Conservation (phyloP, 2,113 vertebrate species). For the Labrus mixtus region DNA sequence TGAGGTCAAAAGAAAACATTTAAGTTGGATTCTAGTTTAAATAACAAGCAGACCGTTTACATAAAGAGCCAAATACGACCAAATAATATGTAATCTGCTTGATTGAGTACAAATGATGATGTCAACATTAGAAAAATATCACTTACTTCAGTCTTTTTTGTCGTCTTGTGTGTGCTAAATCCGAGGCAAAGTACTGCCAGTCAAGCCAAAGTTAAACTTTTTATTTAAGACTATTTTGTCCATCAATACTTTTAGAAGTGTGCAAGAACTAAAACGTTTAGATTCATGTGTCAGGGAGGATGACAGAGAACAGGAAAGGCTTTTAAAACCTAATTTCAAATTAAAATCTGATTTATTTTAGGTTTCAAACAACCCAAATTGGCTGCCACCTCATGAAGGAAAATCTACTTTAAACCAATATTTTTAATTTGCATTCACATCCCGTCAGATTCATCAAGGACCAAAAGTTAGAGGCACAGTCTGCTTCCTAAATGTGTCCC, state of each 20-base stretch:
- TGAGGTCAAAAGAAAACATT: too few species aligned
- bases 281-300: not conserved
- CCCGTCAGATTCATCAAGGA: not conserved
- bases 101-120: too few species aligned
- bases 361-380: too few species aligned
- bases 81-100: too few species aligned
- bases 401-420: not conserved
- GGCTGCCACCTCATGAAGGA: not conserved
- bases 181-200: not conserved
- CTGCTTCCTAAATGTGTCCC: not conserved
- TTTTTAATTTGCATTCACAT: not conserved
- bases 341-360: too few species aligned
- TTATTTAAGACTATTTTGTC: not conserved
- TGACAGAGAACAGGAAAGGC: conserved; percentile 4
- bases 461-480: not conserved
- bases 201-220: not conserved
- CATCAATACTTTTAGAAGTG: not conserved
- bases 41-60: too few species aligned
- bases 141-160: too few species aligned
- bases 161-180: not conserved
- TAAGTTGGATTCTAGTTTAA: too few species aligned
- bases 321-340: not conserved
- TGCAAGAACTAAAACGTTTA: not conserved
- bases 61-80: too few species aligned
- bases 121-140: too few species aligned